Percentiles rank a stretch among this genome's conserved stretches.
Evolutionary conservation across 1,140 invertebrate species (phyloP).

Genomic region (Aphaenogaster floridana): DNA sequence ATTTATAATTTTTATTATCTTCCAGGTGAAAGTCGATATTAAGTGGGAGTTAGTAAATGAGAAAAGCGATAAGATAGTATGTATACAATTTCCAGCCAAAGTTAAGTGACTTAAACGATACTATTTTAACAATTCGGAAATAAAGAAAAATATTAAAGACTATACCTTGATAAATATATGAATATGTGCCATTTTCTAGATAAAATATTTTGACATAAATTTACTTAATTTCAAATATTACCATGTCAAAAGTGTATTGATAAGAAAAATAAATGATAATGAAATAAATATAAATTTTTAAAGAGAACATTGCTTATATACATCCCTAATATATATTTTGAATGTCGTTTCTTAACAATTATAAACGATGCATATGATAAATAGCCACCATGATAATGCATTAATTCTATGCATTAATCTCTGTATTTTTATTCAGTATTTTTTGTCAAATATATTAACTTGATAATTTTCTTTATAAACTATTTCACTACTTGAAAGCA

Average conservation of each 20-base stretch:
- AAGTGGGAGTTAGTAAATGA: constrained; percentile 91
- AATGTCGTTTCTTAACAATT: constrained; percentile 57
- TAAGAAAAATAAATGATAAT: constrained; percentile 36
- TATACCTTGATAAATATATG: constrained; percentile 85
- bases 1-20: constrained; percentile 33
- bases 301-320: constrained; percentile 73
- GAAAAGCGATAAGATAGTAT: constrained; percentile 89
- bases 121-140: constrained; percentile 12
- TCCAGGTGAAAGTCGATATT: constrained; percentile 89
- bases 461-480: neutral
- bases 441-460: neutral
- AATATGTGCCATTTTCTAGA: neutral
- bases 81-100: constrained; percentile 89
- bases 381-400: neutral
- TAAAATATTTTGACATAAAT: constrained; percentile 20
- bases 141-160: constrained; percentile 14
- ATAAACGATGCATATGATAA: constrained; percentile 52
- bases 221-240: constrained; percentile 11
- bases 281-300: neutral
- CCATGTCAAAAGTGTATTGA: constrained; percentile 3
- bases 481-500: neutral
- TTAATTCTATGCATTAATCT: constrained; percentile 1
- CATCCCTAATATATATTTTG: constrained; percentile 58
- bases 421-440: neutral
- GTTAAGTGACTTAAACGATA: constrained; percentile 58